Base-by-base conservation (phyloP, 2,797 vertebrate genomes). In the Rhinophrynus dorsalis region DNA sequence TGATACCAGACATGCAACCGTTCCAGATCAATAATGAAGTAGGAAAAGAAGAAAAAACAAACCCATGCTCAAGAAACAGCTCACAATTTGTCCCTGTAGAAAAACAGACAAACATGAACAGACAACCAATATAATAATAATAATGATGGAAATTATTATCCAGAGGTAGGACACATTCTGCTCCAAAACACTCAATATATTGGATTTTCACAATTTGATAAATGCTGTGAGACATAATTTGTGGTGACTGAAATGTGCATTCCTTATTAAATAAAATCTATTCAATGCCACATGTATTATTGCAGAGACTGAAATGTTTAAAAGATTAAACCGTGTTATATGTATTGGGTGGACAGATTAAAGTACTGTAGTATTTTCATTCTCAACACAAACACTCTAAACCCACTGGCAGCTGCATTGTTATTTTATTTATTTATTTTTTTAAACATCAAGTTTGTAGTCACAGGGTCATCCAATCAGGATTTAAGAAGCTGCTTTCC, bases 21-120 rank as follows among this genome's bases (percentile, higher is more conserved):
- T 79, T 83, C 78, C 74, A 80, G 83, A 78, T 87, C 82, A 77
- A 76, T 80, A 86, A 83, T 38, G 59, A 76, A 75, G 52, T 58
- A 77, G 78, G 79, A 77, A 77, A 79, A 81, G 76, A 63, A 77
- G 77, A 81, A 81, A n/a, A 85, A 79, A 82, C 78, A 81, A 86
- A 85, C 17, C 33, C n/a, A 24, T 45, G n/a, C 33, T 55, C 11
- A 13, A 38, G 52, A 18, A 73, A 44, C 48, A 23, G 3, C n/a
- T 58, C 33, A 61, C 30, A 64, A 63, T 20, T 75, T 44, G 42
- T 66, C 64, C 57, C 29, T 40, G 68, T 2, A 8, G 7, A 38
- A 3, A 40, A 74, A 45, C 64, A 67, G 12, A 45, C 6, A 33
- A 32, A 68, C 18, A 67, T 3, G 18, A 32, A 33, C 6, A 47